Percentiles rank a stretch among this genome's conserved stretches.
These are phyloP conservation scores for Chaitophorus viminalis DNA, from an alignment of 2,888 invertebrate species.

Conservation along the genomic window DNA sequence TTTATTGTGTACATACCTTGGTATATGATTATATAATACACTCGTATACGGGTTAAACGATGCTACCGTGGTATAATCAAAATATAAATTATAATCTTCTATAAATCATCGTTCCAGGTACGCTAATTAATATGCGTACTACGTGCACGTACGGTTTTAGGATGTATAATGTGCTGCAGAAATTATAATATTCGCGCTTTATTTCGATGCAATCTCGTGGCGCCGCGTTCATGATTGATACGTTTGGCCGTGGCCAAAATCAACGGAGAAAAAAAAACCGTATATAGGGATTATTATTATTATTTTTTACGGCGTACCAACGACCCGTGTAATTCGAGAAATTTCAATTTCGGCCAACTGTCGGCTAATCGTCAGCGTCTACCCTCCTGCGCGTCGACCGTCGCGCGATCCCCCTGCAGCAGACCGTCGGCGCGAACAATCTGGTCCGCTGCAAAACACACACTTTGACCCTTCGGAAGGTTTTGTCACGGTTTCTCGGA, in stretches of 20 bases:
- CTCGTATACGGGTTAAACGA: neutral
- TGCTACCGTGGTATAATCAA: neutral
- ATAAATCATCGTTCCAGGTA: neutral
- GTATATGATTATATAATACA: neutral
- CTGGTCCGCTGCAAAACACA: conserved; percentile 56
- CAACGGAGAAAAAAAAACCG: neutral
- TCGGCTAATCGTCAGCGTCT: conserved; percentile 58
- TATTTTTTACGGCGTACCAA: conserved; percentile 55
- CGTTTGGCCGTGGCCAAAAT: conserved; percentile 15
- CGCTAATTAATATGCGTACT: neutral
- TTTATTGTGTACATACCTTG: neutral
- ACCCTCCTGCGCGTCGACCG: neutral
- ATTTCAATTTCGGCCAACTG: conserved; percentile 62
- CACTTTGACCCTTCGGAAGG: conserved; percentile 58
- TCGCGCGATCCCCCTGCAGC: neutral
- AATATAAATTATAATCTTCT: too few relatives aligned
- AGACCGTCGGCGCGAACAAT: conserved; percentile 43
- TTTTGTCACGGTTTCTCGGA: conserved; percentile 61
- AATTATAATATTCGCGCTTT: conserved; percentile 7
- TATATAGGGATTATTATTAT: conserved; percentile 38
- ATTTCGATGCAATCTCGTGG: neutral
- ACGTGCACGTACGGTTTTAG: neutral
- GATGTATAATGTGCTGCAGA: neutral
- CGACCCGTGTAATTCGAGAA: conserved; percentile 62
- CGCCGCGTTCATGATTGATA: conserved; percentile 44